Conservation (phyloP, 2,113 vertebrate genomes). For the Campylomormyrus tamandua region DNA sequence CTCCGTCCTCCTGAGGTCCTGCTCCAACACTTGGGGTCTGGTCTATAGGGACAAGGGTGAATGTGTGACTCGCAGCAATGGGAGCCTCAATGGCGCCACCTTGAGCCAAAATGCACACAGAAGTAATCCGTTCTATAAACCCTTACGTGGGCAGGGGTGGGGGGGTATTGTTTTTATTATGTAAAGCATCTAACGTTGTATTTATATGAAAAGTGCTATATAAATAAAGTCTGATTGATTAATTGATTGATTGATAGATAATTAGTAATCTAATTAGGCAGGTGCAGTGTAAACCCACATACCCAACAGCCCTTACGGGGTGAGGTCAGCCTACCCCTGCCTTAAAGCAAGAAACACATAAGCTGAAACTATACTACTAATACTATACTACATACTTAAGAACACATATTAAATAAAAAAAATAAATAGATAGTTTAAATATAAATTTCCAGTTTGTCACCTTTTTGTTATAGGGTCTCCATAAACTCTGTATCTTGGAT, state of each 20-base stretch:
- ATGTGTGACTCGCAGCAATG: neutral
- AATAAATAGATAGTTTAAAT: neutral
- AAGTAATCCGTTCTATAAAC: neutral
- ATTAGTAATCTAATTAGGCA: too few relatives aligned
- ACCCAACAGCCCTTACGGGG: too few relatives aligned
- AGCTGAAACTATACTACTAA: neutral
- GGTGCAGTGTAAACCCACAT: too few relatives aligned
- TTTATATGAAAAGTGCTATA: too few relatives aligned
- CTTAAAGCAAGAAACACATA: neutral
- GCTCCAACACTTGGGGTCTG: slow-evolving; percentile 1
- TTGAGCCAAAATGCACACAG: neutral
- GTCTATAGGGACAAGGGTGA: slow-evolving; percentile 24
- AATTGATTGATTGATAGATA: too few relatives aligned
- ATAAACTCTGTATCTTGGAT: neutral
- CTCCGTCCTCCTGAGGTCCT: slow-evolving; percentile 10
- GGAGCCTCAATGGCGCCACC: neutral
- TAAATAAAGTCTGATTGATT: too few relatives aligned
- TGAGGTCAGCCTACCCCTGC: too few relatives aligned
- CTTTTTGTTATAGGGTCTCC: neutral
- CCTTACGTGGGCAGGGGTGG: neutral
- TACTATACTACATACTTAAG: neutral
- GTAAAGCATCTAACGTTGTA: too few relatives aligned
- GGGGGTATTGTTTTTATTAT: too few relatives aligned
- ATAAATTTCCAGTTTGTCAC: neutral
- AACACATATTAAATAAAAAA: neutral